Base-by-base conservation (phyloP, 37 sponge, comb jelly and placozoan species). In the Cladorhizidae sp. region DNA sequence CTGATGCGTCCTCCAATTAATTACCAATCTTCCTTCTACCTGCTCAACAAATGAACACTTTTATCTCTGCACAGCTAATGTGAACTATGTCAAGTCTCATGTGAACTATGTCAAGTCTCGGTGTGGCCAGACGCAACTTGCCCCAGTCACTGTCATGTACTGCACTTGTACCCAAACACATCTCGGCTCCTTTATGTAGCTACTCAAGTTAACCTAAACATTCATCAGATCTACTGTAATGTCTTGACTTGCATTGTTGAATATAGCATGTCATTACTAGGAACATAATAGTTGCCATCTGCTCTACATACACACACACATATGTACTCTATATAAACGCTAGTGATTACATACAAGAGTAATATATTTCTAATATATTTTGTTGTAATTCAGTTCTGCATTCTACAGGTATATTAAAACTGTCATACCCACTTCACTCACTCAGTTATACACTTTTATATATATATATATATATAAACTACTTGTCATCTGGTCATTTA, bases 111-210 rank as follows among this genome's bases (percentile, higher is more conserved):
- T 35, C 67, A 5, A 31, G 67, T 33, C 17, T 14, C 31, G 35
- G 17, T 65, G 67, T 65, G 67, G 67, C 31, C 67, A 65, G 67
- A 65, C 67, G 31, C 67, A 5, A 65, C 67, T 65, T 32, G 7
- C 67, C 49, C 67, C 67, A 65, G 67, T 65, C 67, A 65, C 67
- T 65, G 67, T 65, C 67, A 65, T 65, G 67, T 65, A 65, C 33
- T 65, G 20, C 49, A 45, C 49, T 65, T 65, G 36, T 65, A 32
- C 33, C 67, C 32, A 18, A 65, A 65, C 67, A 65, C 33, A 65
- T 65, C 49, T 65, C 26, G 20, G 36, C 31, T 32, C 67, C 12
- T 65, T 65, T 65, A 65, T 33, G 36, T 65, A n/a, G n/a, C n/a
- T n/a, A 65, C 31, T 14, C 7, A 32, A 65, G 31, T 32, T 65